Evolutionary conservation across 2,113 vertebrate genomes (phyloP), one percentile per base, ranked within the genome.

Genomic region (Cyanoderma ruficeps): DNA sequence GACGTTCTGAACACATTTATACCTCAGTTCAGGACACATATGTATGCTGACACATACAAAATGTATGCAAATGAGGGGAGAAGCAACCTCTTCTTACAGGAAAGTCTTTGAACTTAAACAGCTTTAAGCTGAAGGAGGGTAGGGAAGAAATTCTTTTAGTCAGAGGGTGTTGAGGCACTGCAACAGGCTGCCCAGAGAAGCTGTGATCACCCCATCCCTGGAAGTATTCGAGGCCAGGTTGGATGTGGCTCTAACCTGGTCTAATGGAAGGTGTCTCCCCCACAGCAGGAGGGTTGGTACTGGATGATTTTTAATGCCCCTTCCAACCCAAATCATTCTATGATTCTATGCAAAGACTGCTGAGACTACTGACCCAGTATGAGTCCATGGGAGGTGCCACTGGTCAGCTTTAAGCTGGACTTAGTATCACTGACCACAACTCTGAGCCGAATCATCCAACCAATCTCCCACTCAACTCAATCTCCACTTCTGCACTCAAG

Each of bases 21-120:
- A 33, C 31, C 33, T 68, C 74, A 65, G 56, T 52, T 78, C 41
- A 78, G 27, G 23, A 88, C 33, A 59, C 12, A 4, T 13, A 13
- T 8, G 11, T 24, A 41, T 84, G 33, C 20, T 41, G 19, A 71
- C 55, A 50, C 15, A 83, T 4, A 81, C 13, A 69, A 78, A 78
- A 74, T 0, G 0, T 14, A 55, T 2, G 9, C 16, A 81, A 77
- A 46, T 12, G 9, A 23, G 15, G 31, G 25, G 18, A 27, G 56
- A 65, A 85, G 30, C 46, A 59, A 55, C 27, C 30, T 65, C 25
- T 28, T 87, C 19, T 71, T 41, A 41, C 9, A 89, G n/a, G 22
- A 44, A 63, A 4, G 2, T 25, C 28, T 80, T 53, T 25, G 16
- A 79, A 67, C 33, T 50, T 59, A 18, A 59, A 57, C 25, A 33